Conservation (phyloP, 92 coral and sea anemone species). For the Porites cylindrica region DNA sequence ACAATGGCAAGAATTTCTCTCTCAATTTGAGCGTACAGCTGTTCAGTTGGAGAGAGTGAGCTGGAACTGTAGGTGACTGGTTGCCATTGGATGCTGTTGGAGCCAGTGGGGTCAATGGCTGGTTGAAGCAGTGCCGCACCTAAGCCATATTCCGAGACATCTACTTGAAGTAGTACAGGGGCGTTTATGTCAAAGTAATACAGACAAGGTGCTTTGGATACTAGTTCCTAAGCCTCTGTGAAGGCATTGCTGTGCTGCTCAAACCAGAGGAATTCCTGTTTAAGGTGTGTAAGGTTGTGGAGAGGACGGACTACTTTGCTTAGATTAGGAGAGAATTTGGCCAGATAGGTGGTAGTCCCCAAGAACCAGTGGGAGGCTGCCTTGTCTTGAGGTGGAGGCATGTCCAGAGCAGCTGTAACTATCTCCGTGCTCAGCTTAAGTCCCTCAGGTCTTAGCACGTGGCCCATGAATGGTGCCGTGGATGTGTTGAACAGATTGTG, state of each 20-base stretch:
- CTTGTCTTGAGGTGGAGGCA: slow-evolving; percentile 73
- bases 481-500: too few species aligned
- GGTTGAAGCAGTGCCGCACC: slow-evolving; percentile 72
- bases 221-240: slow-evolving; percentile 60
- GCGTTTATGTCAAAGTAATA: slow-evolving; percentile 51
- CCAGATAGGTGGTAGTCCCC: slow-evolving; percentile 48
- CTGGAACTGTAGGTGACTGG: slow-evolving; percentile 76
- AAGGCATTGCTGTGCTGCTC: slow-evolving; percentile 66
- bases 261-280: slow-evolving; percentile 14
- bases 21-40: slow-evolving; percentile 71
- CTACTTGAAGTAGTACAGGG: slow-evolving; percentile 70
- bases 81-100: slow-evolving; percentile 52
- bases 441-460: too few species aligned
- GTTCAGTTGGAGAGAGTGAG: slow-evolving; percentile 67
- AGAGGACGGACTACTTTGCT: slow-evolving; percentile 68
- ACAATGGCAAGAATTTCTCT: slow-evolving; percentile 20
- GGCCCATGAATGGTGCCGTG: too few species aligned
- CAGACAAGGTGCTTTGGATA: slow-evolving; percentile 65
- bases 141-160: slow-evolving; percentile 63
- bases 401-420: slow-evolving; percentile 3
- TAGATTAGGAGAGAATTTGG: slow-evolving; percentile 69
- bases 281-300: slow-evolving; percentile 51
- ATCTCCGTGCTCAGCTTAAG: too few species aligned
- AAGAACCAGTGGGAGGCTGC: slow-evolving; percentile 1
- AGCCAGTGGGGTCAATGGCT: slow-evolving; percentile 16